These are phyloP conservation scores for Meteorus colon DNA, from an alignment of 2,888 invertebrate genomes.

Conservation along the genomic window DNA sequence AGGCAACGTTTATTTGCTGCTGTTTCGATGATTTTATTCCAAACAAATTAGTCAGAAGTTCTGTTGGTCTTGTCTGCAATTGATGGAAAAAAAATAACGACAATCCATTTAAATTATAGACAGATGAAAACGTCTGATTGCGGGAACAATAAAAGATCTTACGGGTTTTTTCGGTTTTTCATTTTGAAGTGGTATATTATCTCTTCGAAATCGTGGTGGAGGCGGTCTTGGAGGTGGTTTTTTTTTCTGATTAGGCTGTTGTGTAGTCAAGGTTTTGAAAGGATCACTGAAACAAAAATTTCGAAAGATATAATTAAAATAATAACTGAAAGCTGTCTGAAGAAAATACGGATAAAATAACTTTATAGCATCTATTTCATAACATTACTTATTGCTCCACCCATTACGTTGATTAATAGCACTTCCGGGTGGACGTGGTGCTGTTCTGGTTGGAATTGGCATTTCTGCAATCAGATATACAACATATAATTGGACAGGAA, in stretches of 20 bases:
- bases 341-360: conserved; percentile 6
- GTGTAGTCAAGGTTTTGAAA: conserved; percentile 72
- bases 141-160: conserved; percentile 42
- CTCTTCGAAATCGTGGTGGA: conserved; percentile 77
- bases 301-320: neutral
- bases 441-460: conserved; percentile 78
- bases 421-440: conserved; percentile 76
- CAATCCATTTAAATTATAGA: too few species aligned
- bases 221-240: conserved; percentile 84
- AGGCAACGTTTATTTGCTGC: conserved; percentile 36
- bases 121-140: neutral
- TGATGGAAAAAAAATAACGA: conserved; percentile 4
- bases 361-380: conserved; percentile 27
- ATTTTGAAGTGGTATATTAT: conserved; percentile 57
- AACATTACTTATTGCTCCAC: conserved; percentile 65
- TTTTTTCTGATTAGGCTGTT: conserved; percentile 76
- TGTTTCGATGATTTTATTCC: conserved; percentile 54
- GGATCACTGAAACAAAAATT: conserved; percentile 61
- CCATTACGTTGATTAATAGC: conserved; percentile 63
- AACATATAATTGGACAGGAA: conserved; percentile 39
- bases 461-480: conserved; percentile 72
- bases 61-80: conserved; percentile 65
- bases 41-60: conserved; percentile 67
- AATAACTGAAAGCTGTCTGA: neutral
- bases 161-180: conserved; percentile 67